Evolutionary conservation across 2,113 vertebrate genomes (phyloP), one percentile per base, ranked within the genome.

Genomic region (Camelus bactrianus): DNA sequence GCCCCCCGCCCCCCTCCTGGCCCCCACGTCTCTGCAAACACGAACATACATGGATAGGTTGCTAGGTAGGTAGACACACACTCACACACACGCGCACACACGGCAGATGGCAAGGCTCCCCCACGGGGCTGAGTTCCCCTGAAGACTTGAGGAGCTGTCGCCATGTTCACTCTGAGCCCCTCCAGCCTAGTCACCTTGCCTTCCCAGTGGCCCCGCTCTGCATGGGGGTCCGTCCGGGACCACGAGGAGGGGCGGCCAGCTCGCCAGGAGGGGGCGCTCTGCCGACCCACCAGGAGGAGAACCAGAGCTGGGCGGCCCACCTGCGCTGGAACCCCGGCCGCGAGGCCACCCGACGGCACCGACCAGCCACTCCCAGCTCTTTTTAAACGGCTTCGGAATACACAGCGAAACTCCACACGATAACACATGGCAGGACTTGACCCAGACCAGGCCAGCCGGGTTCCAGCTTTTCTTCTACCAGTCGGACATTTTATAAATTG

Each of bases 401-500:
- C 96, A 95, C 98, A 98, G 98, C 98, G 98, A 97, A 98, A 97
- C 85, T 75, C 98, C 67, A 97, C 76, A 7, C 96, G 89, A 94
- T 67, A 2, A 96, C 97, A 95, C 11, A 97, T 96, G 96, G 97
- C 54, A 88, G 65, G 4, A 38, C 79, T 52, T 52, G 73, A 35
- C 95, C 76, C 97, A 88, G 95, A 83, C 90, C 76, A 97, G 98
- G 98, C 98, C 98, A 97, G 96, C 98, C 93, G 89, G 95, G 93
- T 94, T 95, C 98, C 96, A 89, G 98, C 98, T 97, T 97, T 97
- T 98, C 98, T 98, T 98, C 97, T 98, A 98, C 93, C 92, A 94
- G 79, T 98, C 96, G 96, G 96, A 97, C 97, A 94, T 99, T 99
- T 99, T 99, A 98, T 99, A 98, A 98, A 98, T 97, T 77, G 3